Base-by-base conservation (phyloP, 2,113 vertebrate species). In the Cinclus cinclus region DNA sequence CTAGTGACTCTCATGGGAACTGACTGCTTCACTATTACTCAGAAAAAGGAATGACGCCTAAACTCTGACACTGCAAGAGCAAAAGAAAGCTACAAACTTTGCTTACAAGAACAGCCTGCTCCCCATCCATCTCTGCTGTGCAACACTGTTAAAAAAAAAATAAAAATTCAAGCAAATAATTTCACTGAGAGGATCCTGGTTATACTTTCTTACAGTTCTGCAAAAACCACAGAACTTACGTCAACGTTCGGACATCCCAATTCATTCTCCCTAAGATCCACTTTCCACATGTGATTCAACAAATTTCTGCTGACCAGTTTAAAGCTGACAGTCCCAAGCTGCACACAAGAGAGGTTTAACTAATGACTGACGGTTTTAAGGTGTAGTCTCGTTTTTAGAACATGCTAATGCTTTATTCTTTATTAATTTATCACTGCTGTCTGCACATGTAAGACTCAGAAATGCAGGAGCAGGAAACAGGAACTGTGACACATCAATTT, bases 21-120 rank as follows among this genome's bases (percentile, higher is more conserved):
- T 83, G 74, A 75, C 67, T 49, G n/a, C 62, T 70, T 69, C n/a
- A 46, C 33, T 87, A 80, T 65, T 16, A 4, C 82, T 76, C 67
- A 79, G 74, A 37, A 70, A 87, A 87, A 71, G 39, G 46, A 92
- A 39, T 5, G 16, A 89, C 0, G 4, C 70, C 77, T 79, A n/a
- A 94, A 82, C 41, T 71, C 69, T 56, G 74, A 89, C 62, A 82
- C 65, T 42, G n/a, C 31, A 82, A 82, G 58, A 79, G 37, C 62
- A 89, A 71, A 83, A 91, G 53, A 89, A 79, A 76, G 91, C 75
- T 90, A 77, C 70, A 83, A 82, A 81, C 46, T 94, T 76, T 47
- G 71, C 84, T 92, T 41, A 13, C 13, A 39, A 79, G 87, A 90
- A 70, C 37, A 92, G 50, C 50, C 77, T 50, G 83, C 64, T 95